These are phyloP conservation scores for Siniperca scherzeri DNA, from an alignment of 2,797 vertebrate species.

Conservation along the genomic window DNA sequence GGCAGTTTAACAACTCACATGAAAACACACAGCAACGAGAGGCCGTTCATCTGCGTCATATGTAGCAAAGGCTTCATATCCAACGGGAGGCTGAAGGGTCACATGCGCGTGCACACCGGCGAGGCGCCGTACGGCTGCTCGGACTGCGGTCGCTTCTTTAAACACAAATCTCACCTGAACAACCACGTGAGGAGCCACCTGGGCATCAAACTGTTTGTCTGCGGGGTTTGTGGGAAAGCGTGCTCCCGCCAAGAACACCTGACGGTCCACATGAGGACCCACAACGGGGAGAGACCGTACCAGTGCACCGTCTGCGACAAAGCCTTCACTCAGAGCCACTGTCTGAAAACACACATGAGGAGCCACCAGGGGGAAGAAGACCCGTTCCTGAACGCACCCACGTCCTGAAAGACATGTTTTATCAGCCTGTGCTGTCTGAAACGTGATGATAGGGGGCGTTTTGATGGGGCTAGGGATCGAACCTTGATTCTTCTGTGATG, in stretches of 20 bases:
- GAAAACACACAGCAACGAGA: slow-evolving; percentile 40
- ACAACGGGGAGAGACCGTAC: slow-evolving; percentile 72
- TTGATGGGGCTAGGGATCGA: too few species aligned
- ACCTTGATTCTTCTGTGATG: too few species aligned
- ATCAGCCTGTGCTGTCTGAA: not conserved
- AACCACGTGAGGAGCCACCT: slow-evolving; percentile 56
- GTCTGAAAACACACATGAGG: slow-evolving; percentile 70
- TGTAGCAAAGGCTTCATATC: slow-evolving; percentile 55
- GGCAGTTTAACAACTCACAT: slow-evolving; percentile 31
- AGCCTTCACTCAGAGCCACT: slow-evolving; percentile 71
- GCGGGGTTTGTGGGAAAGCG: slow-evolving; percentile 60
- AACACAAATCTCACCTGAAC: slow-evolving; percentile 46
- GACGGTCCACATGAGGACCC: slow-evolving; percentile 71
- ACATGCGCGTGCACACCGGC: slow-evolving; percentile 49
- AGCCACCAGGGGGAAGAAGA: slow-evolving; percentile 7
- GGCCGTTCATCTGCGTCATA: slow-evolving; percentile 31
- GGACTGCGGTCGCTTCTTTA: slow-evolving; percentile 61
- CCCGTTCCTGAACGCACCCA: not conserved
- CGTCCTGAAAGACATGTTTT: not conserved
- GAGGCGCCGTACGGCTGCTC: slow-evolving; percentile 62
- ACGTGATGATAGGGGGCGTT: too few species aligned
- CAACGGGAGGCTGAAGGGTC: slow-evolving; percentile 42
- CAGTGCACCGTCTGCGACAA: slow-evolving; percentile 59
- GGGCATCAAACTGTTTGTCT: slow-evolving; percentile 59
- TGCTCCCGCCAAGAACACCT: slow-evolving; percentile 57